Evolutionary conservation across 2,888 invertebrate species (phyloP), one percentile per base, ranked within the genome.

Genomic region (Synergus umbraculus): DNA sequence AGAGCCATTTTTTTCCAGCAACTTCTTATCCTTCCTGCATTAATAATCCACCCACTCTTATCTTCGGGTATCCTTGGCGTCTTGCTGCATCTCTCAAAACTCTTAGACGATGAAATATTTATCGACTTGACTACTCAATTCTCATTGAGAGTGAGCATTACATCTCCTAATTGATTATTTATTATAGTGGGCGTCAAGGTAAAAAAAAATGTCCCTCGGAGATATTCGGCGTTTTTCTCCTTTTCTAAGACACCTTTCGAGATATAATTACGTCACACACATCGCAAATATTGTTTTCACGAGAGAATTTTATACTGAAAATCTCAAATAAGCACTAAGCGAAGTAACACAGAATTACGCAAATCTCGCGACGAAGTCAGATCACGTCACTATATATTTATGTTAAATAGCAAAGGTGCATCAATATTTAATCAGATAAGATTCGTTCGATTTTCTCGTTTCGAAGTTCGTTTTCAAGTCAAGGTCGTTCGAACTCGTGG

Each of bases 1-100:
- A 93, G 91, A 81, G 90, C 88, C 90, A 90, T 91, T 76, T 86
- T 86, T 83, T 78, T 44, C 66, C 76, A 76, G 64, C 78, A 63
- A 76, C 46, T 79, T 76, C 78, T 46, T 64, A 66, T 79, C 64
- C 79, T 78, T 83, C 81, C 76, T 81, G 29, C 78, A 54, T 78
- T 37, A 58, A 78, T 76, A 65, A 67, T 67, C 44, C 67, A 44
- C 67, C 76, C 46, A 65, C 78, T 64, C 41, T 37, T 44, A 58
- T 64, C 49, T 44, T 79, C 64, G 46, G 43, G 18, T 63, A 64
- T 76, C 22, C 77, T 18, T 43, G 76, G 78, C 66, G 46, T 60
- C 49, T 77, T 44, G 63, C 78, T 44, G 63, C 82, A 83, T 80
- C 78, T 79, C 63, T 63, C 54, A 67, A 13, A 67, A 67, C 44